Base-by-base conservation (phyloP, 53 echinoderm and acorn worm genomes). In the Antedon mediterranea region DNA sequence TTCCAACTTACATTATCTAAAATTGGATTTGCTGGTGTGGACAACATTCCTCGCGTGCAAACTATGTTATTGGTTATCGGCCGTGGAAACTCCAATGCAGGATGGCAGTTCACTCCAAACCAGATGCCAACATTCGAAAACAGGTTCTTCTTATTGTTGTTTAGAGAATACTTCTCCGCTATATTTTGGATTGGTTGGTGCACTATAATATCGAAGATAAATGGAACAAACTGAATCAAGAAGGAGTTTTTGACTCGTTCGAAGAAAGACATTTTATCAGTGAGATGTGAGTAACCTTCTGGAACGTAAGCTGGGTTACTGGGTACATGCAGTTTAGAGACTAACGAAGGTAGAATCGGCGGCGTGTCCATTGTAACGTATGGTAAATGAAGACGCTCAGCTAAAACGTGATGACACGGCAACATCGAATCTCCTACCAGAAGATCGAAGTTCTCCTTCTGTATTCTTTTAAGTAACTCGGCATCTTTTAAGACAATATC, bases 291-390 rank as follows among this genome's bases (percentile, higher is more conserved):
- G 34, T 81, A 18, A 3, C 81, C 71, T 43, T 76, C 79, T 23
- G 81, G 85, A n/a, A 85, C 85, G 43, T 85, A 85, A 43, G 85
- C 84, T 26, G 78, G 78, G 29, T 84, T 78, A 33, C 43, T 74
- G 0, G 84, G 84, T 31, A n/a, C 74, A 43, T 70, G 33, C 14
- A 79, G 43, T 73, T 74, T 73, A 44, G 78, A 78, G 73, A 78
- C 42, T 28, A 78, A 79, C n/a, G 84, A 43, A 0, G 83, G 77
- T 3, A 78, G 72, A 5, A 77, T 73, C 0, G 84, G 44, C 43
- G 79, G 43, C 0, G 84, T 32, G 5, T 74, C 84, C 30, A 84
- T 72, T 0, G 78, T 78, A 31, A 74, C 74, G 30, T 73, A 84
- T 9, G 84, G 78, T 0, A 74, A 72, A 0, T 37, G 0, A 26